Conservation (phyloP, 2,113 vertebrate species). For the Eublepharis macularius region DNA sequence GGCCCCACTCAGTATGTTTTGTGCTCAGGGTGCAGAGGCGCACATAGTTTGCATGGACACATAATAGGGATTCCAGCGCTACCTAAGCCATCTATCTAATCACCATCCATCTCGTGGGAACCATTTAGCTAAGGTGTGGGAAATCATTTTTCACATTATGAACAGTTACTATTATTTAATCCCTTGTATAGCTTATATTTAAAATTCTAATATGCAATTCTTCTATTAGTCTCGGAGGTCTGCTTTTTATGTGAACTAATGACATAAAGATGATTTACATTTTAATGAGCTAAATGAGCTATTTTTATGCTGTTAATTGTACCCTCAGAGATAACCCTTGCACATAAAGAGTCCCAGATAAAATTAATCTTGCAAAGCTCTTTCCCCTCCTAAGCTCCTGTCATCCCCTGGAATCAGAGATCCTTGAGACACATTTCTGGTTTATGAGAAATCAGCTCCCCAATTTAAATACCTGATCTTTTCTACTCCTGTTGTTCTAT, state of each 20-base stretch:
- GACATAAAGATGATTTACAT: constrained; percentile 16
- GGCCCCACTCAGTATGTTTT: not conserved
- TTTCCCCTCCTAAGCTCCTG: not conserved
- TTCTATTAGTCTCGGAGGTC: not conserved
- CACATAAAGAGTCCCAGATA: not conserved
- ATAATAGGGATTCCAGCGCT: not conserved
- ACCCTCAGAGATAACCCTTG: not conserved
- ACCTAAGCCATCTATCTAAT: not conserved
- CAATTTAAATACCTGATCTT: not conserved
- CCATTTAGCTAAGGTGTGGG: not conserved
- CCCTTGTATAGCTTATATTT: not conserved
- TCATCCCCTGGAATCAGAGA: not conserved
- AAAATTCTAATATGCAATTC: not conserved
- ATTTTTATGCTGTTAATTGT: constrained; percentile 10
- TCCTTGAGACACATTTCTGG: not conserved
- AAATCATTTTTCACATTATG: not conserved
- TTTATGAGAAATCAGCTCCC: not conserved
- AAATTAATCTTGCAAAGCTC: not conserved
- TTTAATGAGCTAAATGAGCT: constrained; percentile 9
- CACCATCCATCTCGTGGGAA: not conserved
- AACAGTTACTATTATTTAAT: not conserved
- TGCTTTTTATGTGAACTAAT: not conserved
- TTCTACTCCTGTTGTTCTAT: not conserved
- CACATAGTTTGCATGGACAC: not conserved
- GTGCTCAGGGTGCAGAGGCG: not conserved